These are phyloP conservation scores for Aphelocoma californica DNA, from an alignment of 2,797 vertebrate species.

Conservation along the genomic window DNA sequence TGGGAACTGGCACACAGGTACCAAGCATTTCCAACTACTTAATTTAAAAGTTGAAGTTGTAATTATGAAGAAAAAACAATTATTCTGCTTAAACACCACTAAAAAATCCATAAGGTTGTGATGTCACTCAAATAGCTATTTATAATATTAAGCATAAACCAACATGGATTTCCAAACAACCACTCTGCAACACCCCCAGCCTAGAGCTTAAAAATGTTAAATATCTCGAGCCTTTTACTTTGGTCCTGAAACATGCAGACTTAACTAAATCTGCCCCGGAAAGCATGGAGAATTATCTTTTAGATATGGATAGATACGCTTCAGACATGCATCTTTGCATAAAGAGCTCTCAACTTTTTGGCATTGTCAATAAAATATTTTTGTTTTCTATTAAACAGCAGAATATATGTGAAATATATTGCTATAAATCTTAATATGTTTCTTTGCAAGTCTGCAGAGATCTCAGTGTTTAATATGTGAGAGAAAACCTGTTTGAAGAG, in stretches of 20 bases:
- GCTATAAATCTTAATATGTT: not conserved
- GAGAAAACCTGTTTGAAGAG: not conserved
- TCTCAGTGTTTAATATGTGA: not conserved
- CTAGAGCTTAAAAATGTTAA: not conserved
- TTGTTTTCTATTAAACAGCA: not conserved
- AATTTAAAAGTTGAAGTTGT: not conserved
- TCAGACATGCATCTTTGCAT: not conserved
- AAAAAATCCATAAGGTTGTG: not conserved
- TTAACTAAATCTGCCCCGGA: conserved; percentile 12
- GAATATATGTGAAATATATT: not conserved
- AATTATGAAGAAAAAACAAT: not conserved
- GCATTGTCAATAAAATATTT: not conserved
- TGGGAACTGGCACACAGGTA: not conserved
- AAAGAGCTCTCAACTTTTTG: not conserved
- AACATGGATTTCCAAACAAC: not conserved
- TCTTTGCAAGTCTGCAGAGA: not conserved
- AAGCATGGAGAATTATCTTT: conserved; percentile 19
- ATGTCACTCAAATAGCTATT: not conserved
- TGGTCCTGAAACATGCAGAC: not conserved
- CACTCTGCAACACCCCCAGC: not conserved
- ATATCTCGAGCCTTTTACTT: not conserved
- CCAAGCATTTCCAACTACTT: not conserved
- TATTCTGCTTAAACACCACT: fast-evolving
- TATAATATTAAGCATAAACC: not conserved
- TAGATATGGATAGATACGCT: not conserved